phyloP scores from a whole-genome alignment of 2,113 vertebrate species.

The Eudorcas thomsonii region DNA sequence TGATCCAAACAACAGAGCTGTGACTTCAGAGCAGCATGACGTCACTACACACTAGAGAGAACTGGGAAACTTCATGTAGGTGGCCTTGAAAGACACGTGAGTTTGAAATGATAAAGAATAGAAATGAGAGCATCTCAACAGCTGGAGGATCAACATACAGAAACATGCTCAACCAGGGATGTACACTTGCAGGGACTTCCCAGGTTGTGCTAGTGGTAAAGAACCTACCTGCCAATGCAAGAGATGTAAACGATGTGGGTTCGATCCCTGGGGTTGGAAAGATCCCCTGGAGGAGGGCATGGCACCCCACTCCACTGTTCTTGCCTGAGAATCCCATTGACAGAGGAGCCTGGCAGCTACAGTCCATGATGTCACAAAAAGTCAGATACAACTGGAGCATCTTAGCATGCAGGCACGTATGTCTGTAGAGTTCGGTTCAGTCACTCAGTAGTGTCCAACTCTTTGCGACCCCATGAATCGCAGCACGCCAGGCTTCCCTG shows the following conservation, averaged over 20 bases:
- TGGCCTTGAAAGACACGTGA: not conserved
- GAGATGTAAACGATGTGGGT: not conserved
- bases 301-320: not conserved
- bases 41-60: not conserved
- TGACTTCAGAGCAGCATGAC: not conserved
- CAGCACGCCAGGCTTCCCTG: no score
- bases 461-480: no score
- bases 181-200: not conserved
- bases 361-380: not conserved
- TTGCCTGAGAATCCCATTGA: not conserved
- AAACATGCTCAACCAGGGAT: not conserved
- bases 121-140: not conserved
- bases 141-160: fast-evolving
- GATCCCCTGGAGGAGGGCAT: not conserved
- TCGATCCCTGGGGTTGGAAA: not conserved
- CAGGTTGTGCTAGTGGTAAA: not conserved
- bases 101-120: not conserved
- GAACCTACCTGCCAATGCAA: not conserved
- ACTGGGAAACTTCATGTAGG: not conserved
- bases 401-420: not conserved
- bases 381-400: not conserved
- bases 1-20: not conserved
- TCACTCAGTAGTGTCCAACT: fast-evolving
- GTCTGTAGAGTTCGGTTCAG: not conserved
- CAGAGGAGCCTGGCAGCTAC: not conserved